phyloP scores from a whole-genome alignment of 30 jellyfish, hydroid and myxozoan genomes.

The Turritopsis rubra region DNA sequence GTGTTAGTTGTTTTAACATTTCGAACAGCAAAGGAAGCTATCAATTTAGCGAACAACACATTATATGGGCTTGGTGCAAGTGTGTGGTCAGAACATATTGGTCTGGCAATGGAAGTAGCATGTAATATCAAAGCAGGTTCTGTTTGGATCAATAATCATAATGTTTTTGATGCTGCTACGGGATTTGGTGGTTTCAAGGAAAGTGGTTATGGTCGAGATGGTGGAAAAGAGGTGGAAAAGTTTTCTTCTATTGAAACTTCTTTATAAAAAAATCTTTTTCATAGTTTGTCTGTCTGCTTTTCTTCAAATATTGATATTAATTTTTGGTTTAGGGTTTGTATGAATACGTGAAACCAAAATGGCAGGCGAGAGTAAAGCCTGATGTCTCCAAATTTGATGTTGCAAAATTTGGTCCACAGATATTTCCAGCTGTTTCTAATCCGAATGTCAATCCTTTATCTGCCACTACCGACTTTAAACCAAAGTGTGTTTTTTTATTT shows the following conservation, averaged over 20 bases:
- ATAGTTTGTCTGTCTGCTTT: background rate
- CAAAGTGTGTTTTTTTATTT: constrained; percentile 41
- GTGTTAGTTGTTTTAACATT: constrained; percentile 78
- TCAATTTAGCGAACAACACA: constrained; percentile 78
- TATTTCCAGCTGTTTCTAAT: constrained; percentile 68
- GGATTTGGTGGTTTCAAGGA: constrained; percentile 93
- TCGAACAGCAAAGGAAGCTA: constrained; percentile 95
- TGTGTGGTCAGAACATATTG: constrained; percentile 94
- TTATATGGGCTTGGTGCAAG: constrained; percentile 91
- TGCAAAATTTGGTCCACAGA: constrained; percentile 66
- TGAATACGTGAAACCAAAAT: constrained; percentile 89
- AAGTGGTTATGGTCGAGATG: constrained; percentile 96
- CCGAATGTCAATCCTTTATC: constrained; percentile 56
- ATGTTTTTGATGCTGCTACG: constrained; percentile 89
- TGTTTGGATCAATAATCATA: constrained; percentile 91
- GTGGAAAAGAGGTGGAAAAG: constrained; percentile 85
- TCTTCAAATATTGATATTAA: background rate
- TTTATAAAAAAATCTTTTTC: background rate
- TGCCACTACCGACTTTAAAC: constrained; percentile 20
- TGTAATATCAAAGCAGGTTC: constrained; percentile 83
- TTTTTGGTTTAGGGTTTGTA: constrained; percentile 65
- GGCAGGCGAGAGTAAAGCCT: constrained; percentile 53
- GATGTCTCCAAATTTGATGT: constrained; percentile 53
- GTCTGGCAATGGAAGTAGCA: constrained; percentile 98
- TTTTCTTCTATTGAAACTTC: constrained; percentile 13